Evolutionary conservation across 1,140 invertebrate genomes (phyloP), one percentile per base, ranked within the genome.

Genomic region (Orius laevigatus): DNA sequence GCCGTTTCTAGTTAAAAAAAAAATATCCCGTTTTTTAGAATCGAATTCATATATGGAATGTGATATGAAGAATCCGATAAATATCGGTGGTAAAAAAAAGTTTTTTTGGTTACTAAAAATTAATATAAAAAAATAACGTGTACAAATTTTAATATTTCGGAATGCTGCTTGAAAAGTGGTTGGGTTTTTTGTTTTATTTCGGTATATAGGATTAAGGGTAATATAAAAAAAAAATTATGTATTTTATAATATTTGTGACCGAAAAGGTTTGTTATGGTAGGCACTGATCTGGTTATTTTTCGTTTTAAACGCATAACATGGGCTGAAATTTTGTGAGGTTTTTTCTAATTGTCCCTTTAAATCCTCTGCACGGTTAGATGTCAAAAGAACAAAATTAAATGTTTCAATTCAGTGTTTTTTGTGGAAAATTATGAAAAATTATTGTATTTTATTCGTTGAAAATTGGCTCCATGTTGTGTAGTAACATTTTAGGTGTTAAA

Each of bases 391-490:
- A 25, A 25, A 25, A 25, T 25, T 25, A 25, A 25, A 25, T 25
- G 25, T 25, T 9, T 38, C 25, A 48, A 48, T 12, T 39, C 46
- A 39, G 36, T 48, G 46, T 48, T 48, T 48, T 31, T 48, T 48
- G 46, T 48, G 46, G 36, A 48, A 12, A 18, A 36, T 35, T n/a
- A 35, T 35, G 6, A 12, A 46, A 35, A 12, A 12, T 46, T 32
- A 46, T 33, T 45, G 20, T 45, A 31, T 45, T 16, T 45, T 45
- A 14, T 45, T 12, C 35, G 32, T 25, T 25, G 25, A 34, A 46
- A 32, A 15, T 33, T 47, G 46, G 36, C 49, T 51, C 49, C 49
- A 51, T 51, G 49, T 51, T 51, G 49, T 51, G 49, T 51, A 51
- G 49, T 46, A 39, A 44, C 49, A 51, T 51, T 39, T 25, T 51